Evolutionary conservation across 2,888 invertebrate genomes (phyloP).

Genomic region (Metacarcinus magister): DNA sequence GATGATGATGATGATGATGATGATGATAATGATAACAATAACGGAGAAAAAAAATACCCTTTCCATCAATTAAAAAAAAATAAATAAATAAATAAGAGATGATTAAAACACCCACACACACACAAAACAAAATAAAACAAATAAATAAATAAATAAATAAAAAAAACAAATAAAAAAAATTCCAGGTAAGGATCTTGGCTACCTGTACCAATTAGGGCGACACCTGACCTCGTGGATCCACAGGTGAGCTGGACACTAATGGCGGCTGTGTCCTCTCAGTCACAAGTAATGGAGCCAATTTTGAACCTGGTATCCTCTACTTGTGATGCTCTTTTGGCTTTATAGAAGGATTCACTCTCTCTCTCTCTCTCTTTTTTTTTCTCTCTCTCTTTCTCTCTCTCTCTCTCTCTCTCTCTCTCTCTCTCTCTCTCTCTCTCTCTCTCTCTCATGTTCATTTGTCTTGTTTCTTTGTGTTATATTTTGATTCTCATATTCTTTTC

Average conservation of each 20-base stretch:
- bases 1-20: too few relatives aligned
- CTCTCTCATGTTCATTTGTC: too few relatives aligned
- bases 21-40: too few relatives aligned
- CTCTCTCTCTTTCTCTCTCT: background rate
- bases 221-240: background rate
- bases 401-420: background rate
- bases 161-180: too few relatives aligned
- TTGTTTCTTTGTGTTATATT: background rate
- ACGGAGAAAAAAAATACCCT: too few relatives aligned
- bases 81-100: too few relatives aligned
- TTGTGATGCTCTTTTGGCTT: background rate
- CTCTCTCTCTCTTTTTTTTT: background rate
- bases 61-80: too few relatives aligned
- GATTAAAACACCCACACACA: background rate
- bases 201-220: conserved; percentile 26
- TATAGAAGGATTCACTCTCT: background rate
- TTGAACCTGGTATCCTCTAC: background rate
- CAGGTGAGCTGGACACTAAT: background rate
- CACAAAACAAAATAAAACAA: background rate
- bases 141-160: background rate
- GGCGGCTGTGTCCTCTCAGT: background rate
- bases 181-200: background rate
- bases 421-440: background rate
- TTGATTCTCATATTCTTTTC: background rate
- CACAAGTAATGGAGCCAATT: conserved; percentile 12